phyloP scores from a whole-genome alignment of 2,113 vertebrate species.

The Rhinogobius similis region DNA sequence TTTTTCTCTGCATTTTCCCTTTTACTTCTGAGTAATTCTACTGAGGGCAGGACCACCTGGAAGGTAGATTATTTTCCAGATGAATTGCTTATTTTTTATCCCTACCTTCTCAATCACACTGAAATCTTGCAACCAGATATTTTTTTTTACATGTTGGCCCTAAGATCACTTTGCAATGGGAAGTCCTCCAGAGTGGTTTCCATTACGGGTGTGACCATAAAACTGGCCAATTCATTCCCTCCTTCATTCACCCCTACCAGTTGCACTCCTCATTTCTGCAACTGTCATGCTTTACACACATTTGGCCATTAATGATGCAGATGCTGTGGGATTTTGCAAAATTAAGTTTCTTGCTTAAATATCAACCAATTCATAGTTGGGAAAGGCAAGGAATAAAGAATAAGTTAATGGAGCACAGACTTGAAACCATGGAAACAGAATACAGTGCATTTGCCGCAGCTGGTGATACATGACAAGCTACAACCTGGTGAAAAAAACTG shows the following conservation, averaged over 20 bases:
- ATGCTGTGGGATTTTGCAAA: background rate
- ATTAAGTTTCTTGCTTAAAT: background rate
- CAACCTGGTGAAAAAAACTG: background rate
- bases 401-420: background rate
- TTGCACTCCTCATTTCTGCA: constrained; percentile 26
- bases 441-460: background rate
- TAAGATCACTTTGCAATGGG: constrained; percentile 75
- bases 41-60: constrained; percentile 40
- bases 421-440: background rate
- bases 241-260: constrained; percentile 26
- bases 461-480: background rate
- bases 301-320: background rate
- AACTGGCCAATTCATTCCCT: constrained; percentile 53
- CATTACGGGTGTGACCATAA: constrained; percentile 63
- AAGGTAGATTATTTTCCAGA: constrained; percentile 58
- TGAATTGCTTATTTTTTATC: constrained; percentile 44
- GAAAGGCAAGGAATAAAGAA: background rate
- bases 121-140: constrained; percentile 61
- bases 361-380: background rate
- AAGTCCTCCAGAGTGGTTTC: constrained; percentile 75
- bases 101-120: constrained; percentile 32
- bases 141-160: constrained; percentile 54
- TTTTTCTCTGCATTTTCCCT: too few species aligned
- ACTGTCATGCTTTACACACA: constrained; percentile 3
- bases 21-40: constrained; percentile 8